Conservation (phyloP, 2,797 vertebrate genomes). For the Lacerta agilis region DNA sequence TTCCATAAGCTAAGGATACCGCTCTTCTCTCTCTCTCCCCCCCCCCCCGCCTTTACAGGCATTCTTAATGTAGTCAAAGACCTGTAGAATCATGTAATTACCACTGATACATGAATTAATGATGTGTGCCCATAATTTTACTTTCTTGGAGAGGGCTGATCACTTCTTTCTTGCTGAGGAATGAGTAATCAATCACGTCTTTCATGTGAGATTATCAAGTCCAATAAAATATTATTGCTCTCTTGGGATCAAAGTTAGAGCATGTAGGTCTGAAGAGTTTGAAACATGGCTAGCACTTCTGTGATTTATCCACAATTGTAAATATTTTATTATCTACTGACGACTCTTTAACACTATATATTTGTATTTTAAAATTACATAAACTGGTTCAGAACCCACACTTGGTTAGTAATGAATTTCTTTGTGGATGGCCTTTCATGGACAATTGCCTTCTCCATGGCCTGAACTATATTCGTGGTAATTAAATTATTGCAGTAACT, state of each 20-base stretch:
- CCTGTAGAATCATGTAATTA: constrained; percentile 60
- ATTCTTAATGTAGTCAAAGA: constrained; percentile 35
- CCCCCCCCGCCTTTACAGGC: background rate
- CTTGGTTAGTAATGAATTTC: constrained; percentile 52
- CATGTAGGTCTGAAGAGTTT: constrained; percentile 77
- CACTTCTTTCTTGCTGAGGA: constrained; percentile 56
- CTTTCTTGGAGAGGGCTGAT: constrained; percentile 54
- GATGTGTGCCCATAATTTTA: constrained; percentile 58
- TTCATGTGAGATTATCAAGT: constrained; percentile 59
- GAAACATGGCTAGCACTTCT: constrained; percentile 78
- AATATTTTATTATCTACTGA: constrained; percentile 55
- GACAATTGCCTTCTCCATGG: constrained; percentile 51
- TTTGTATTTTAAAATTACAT: constrained; percentile 36
- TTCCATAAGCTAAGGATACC: background rate
- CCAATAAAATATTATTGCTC: constrained; percentile 61
- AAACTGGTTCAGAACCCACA: constrained; percentile 36
- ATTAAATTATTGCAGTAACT: constrained; percentile 23
- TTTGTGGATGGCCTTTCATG: constrained; percentile 49
- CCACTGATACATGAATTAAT: constrained; percentile 56
- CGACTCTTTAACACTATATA: constrained; percentile 47
- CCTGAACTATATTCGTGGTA: constrained; percentile 36
- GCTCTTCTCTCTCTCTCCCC: background rate
- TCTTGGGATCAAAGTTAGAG: constrained; percentile 73
- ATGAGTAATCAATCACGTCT: constrained; percentile 64
- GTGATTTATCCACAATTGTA: constrained; percentile 60